phyloP scores from a whole-genome alignment of 1,140 invertebrate genomes.

The Calycopis cecrops region DNA sequence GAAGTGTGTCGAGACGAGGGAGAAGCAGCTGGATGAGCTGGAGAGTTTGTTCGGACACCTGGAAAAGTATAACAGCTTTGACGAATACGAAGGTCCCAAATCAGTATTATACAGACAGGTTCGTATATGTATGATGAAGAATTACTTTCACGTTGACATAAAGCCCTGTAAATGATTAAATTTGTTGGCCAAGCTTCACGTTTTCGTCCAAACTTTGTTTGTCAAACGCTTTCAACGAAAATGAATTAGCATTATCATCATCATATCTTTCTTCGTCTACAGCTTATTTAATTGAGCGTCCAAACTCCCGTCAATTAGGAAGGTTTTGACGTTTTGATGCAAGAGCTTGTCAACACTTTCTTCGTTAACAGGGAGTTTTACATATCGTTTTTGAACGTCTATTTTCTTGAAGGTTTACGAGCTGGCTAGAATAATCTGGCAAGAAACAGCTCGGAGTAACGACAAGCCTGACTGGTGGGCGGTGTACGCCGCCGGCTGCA shows the following conservation, averaged over 20 bases:
- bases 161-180: too few species aligned
- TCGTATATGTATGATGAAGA: constrained; percentile 23
- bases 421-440: constrained; percentile 66
- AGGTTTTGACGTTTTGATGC: too few species aligned
- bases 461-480: constrained; percentile 85
- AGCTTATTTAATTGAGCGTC: too few species aligned
- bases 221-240: too few species aligned
- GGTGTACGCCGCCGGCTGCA: constrained; percentile 90
- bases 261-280: too few species aligned
- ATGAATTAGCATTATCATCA: too few species aligned
- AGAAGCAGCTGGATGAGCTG: constrained; percentile 78
- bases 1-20: constrained; percentile 64
- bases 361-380: not conserved
- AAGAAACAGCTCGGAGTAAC: constrained; percentile 64
- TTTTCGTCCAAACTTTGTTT: too few species aligned
- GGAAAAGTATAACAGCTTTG: constrained; percentile 75
- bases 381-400: constrained; percentile 4
- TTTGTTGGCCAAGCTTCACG: too few species aligned
- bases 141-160: too few species aligned
- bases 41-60: constrained; percentile 79
- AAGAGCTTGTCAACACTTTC: too few species aligned
- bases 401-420: constrained; percentile 58
- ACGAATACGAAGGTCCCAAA: constrained; percentile 64
- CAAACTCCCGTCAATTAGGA: too few species aligned
- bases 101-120: constrained; percentile 63